Evolutionary conservation across 2,888 invertebrate genomes (phyloP).

Genomic region (Phaonia tiefii): DNA sequence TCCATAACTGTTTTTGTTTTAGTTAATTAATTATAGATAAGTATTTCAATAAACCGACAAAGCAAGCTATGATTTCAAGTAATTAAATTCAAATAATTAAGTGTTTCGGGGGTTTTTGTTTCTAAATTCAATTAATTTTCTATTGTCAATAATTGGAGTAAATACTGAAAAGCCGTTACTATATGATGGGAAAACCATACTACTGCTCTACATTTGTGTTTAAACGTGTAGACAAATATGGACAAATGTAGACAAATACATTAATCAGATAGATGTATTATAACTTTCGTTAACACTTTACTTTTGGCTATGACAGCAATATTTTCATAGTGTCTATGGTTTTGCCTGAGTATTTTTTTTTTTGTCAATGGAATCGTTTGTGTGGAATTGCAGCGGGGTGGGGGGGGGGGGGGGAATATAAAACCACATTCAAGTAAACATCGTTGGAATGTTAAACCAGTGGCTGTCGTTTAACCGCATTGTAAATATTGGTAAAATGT

Average conservation of each 20-base stretch:
- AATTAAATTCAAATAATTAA: background rate
- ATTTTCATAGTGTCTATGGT: background rate
- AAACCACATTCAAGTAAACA: background rate
- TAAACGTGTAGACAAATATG: background rate
- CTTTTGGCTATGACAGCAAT: background rate
- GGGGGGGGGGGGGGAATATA: background rate
- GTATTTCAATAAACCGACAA: background rate
- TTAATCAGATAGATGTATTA: too few relatives aligned
- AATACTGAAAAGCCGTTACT: background rate
- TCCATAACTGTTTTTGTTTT: background rate
- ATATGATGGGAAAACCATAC: background rate
- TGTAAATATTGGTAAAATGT: background rate
- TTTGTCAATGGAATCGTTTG: too few relatives aligned
- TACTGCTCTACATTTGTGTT: background rate
- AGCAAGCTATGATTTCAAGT: background rate
- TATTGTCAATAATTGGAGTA: background rate
- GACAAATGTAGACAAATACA: background rate
- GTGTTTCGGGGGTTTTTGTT: background rate
- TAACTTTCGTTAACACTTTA: background rate
- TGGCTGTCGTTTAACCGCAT: conserved; percentile 1
- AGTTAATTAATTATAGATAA: background rate
- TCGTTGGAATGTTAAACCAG: background rate
- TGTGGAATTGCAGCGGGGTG: too few relatives aligned
- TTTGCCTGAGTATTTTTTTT: too few relatives aligned
- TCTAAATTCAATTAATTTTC: background rate